These are phyloP conservation scores for Andrena minutula DNA, from an alignment of 2,888 invertebrate genomes.

Conservation along the genomic window DNA sequence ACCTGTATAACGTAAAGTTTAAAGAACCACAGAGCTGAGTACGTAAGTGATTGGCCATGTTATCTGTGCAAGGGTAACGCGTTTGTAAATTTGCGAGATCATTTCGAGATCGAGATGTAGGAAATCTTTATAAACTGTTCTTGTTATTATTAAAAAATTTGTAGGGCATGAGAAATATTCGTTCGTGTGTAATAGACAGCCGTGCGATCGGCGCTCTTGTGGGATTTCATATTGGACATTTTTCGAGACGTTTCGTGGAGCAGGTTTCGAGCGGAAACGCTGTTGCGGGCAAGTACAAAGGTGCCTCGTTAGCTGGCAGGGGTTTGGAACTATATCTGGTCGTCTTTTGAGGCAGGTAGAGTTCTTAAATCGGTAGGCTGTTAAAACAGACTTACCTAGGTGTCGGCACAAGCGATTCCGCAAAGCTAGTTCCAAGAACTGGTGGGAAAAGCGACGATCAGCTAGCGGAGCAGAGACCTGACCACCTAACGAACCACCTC, in stretches of 20 bases:
- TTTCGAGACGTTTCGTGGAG: constrained; percentile 8
- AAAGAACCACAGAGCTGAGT: constrained; percentile 55
- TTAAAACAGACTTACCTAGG: too few species aligned
- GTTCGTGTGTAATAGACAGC: constrained; percentile 36
- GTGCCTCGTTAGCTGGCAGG: too few species aligned
- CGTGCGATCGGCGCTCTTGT: constrained; percentile 14
- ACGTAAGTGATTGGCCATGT: constrained; percentile 71
- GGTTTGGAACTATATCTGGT: too few species aligned
- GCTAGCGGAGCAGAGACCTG: too few species aligned
- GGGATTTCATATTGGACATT: background rate
- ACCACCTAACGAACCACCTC: background rate
- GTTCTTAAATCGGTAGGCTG: too few species aligned
- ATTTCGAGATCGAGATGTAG: constrained; percentile 50
- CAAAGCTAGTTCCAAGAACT: too few species aligned
- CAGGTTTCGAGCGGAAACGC: constrained; percentile 12
- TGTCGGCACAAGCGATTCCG: too few species aligned
- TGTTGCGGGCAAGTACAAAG: constrained; percentile 1
- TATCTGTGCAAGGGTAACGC: constrained; percentile 65
- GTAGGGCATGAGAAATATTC: constrained; percentile 39
- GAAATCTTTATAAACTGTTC: constrained; percentile 63
- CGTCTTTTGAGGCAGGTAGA: too few species aligned
- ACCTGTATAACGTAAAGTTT: constrained; percentile 64
- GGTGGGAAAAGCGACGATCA: too few species aligned
- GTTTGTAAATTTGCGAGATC: constrained; percentile 49
- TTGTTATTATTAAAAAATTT: constrained; percentile 52